Evolutionary conservation across 2,888 invertebrate species (phyloP).

Genomic region (Ennomos fuscantarius): DNA sequence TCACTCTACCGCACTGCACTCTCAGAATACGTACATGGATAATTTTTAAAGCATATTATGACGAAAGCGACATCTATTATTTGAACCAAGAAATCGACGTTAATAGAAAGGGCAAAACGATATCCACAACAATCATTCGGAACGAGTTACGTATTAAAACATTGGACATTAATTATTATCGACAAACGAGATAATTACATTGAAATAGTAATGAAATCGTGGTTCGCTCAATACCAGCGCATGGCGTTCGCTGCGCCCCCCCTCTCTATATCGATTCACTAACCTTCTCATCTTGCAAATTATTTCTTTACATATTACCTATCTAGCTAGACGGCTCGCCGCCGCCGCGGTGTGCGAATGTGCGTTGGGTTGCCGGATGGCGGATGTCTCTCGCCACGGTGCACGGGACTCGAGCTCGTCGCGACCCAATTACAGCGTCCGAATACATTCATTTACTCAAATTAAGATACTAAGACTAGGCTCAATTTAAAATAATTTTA

Average conservation of each 20-base stretch:
- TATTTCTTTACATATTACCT: conserved; percentile 54
- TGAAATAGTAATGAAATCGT: conserved; percentile 62
- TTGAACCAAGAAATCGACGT: conserved; percentile 38
- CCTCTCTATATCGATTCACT: conserved; percentile 74
- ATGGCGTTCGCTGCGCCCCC: conserved; percentile 50
- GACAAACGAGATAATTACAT: conserved; percentile 69
- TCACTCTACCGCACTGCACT: conserved; percentile 73
- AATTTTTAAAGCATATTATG: conserved; percentile 56
- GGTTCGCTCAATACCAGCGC: conserved; percentile 47
- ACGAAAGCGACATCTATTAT: conserved; percentile 33
- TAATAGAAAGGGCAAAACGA: conserved; percentile 43
- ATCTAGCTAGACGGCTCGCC: conserved; percentile 60
- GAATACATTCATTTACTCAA: conserved; percentile 66
- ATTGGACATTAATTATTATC: conserved; percentile 62
- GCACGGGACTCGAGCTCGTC: conserved; percentile 9
- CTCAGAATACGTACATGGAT: conserved; percentile 66
- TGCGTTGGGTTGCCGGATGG: conserved; percentile 56
- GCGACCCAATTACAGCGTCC: conserved; percentile 54
- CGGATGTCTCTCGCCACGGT: background rate
- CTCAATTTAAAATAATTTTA: conserved; percentile 78
- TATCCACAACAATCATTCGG: conserved; percentile 56
- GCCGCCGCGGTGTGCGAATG: conserved; percentile 55
- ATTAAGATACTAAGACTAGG: conserved; percentile 83
- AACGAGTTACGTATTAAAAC: conserved; percentile 68
- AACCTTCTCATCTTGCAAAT: conserved; percentile 78